phyloP scores from a whole-genome alignment of 2,113 vertebrate genomes.

The Ivindomyrus marchei region DNA sequence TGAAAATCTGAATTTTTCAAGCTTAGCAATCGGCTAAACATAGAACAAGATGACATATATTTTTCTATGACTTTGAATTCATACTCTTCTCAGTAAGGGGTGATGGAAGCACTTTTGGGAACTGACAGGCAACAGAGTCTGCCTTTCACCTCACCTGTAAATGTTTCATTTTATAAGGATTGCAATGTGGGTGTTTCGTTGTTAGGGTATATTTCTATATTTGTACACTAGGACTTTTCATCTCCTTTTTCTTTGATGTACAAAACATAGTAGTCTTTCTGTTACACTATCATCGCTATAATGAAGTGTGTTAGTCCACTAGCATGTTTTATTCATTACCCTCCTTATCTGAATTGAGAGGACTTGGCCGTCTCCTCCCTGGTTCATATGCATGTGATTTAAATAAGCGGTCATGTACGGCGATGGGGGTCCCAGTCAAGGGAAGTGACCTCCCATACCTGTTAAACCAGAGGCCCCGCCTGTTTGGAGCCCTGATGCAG shows the following conservation, averaged over 20 bases:
- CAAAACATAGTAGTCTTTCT: background rate
- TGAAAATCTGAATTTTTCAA: background rate
- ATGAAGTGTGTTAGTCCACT: background rate
- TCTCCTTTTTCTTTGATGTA: background rate
- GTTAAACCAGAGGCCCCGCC: background rate
- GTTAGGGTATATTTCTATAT: background rate
- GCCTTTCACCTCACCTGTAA: background rate
- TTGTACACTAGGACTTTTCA: background rate
- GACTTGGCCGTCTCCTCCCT: background rate
- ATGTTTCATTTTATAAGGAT: background rate
- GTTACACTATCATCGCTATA: background rate
- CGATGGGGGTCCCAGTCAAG: background rate
- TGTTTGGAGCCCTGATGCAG: no score
- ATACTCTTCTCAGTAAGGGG: background rate
- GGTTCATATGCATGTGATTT: background rate
- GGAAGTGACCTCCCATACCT: background rate
- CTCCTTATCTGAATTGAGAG: background rate
- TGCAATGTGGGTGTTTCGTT: background rate
- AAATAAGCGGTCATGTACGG: background rate
- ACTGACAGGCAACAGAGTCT: background rate
- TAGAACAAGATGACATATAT: background rate
- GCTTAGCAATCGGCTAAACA: background rate
- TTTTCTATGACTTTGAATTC: background rate
- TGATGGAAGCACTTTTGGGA: background rate
- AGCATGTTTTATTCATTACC: constrained; percentile 6